phyloP scores from a whole-genome alignment of 92 coral and sea anemone genomes.

The Galaxea fascicularis region DNA sequence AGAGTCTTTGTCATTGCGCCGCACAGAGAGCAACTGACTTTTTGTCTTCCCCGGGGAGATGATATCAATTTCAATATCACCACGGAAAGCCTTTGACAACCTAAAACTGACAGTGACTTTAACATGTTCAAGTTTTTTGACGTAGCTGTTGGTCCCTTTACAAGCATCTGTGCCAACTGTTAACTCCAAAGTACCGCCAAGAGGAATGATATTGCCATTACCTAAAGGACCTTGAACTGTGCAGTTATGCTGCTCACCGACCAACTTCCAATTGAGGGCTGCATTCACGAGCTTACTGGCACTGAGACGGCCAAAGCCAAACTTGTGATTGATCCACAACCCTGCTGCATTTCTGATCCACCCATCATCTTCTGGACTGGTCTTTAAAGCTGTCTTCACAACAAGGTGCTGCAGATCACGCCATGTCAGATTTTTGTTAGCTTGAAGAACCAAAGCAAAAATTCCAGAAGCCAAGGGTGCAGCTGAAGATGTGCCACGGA shows the following conservation, averaged over 20 bases:
- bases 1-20: constrained; percentile 75
- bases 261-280: constrained; percentile 82
- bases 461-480: constrained; percentile 96
- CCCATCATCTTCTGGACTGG: constrained; percentile 89
- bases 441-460: constrained; percentile 91
- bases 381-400: constrained; percentile 81
- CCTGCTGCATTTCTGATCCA: constrained; percentile 92
- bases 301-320: constrained; percentile 93
- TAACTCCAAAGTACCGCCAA: constrained; percentile 64
- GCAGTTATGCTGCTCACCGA: constrained; percentile 83
- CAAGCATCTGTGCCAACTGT: constrained; percentile 79
- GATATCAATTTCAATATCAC: constrained; percentile 81
- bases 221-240: constrained; percentile 57
- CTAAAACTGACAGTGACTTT: constrained; percentile 80
- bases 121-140: constrained; percentile 87
- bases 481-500: constrained; percentile 96
- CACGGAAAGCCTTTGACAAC: constrained; percentile 81
- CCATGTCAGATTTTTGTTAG: constrained; percentile 90
- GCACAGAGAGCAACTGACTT: constrained; percentile 82
- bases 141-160: constrained; percentile 65
- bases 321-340: constrained; percentile 83
- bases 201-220: constrained; percentile 61
- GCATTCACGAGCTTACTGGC: constrained; percentile 80
- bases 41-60: constrained; percentile 82
- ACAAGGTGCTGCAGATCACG: constrained; percentile 95